Evolutionary conservation across 2,888 invertebrate species (phyloP).

Genomic region (Phorcus lineatus): DNA sequence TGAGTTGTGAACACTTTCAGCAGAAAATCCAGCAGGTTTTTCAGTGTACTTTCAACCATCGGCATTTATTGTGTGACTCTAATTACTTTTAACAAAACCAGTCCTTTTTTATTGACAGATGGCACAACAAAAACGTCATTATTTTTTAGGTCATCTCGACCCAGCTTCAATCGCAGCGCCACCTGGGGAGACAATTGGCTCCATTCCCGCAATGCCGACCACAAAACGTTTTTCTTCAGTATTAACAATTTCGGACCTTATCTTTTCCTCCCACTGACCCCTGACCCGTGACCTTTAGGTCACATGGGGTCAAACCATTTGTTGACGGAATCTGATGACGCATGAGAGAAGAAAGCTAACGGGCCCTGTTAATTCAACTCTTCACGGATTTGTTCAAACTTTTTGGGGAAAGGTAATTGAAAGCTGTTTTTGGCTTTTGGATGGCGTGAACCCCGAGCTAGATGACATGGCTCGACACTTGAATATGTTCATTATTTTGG

Average conservation of each 20-base stretch:
- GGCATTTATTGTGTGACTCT: too few species aligned
- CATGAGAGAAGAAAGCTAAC: background rate
- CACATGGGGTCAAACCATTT: background rate
- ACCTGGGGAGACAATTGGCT: background rate
- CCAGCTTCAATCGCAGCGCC: background rate
- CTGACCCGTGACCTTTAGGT: background rate
- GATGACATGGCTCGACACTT: background rate
- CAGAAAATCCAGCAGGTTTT: too few species aligned
- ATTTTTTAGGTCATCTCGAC: background rate
- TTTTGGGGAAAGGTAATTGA: conserved; percentile 2
- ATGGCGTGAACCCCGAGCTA: background rate
- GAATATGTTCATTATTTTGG: background rate
- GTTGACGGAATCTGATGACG: background rate
- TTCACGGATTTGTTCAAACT: background rate
- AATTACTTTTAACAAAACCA: too few species aligned
- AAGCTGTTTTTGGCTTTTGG: background rate
- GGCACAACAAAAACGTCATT: background rate
- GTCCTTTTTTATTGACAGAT: background rate
- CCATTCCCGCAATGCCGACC: background rate
- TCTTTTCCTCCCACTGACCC: conserved; percentile 6
- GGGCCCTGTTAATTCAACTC: background rate
- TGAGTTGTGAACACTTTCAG: too few species aligned
- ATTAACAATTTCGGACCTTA: conserved; percentile 1
- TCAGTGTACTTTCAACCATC: too few species aligned
- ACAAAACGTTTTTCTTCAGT: background rate